These are phyloP conservation scores for Perca fluviatilis DNA, from an alignment of 2,113 vertebrate species.

Conservation along the genomic window DNA sequence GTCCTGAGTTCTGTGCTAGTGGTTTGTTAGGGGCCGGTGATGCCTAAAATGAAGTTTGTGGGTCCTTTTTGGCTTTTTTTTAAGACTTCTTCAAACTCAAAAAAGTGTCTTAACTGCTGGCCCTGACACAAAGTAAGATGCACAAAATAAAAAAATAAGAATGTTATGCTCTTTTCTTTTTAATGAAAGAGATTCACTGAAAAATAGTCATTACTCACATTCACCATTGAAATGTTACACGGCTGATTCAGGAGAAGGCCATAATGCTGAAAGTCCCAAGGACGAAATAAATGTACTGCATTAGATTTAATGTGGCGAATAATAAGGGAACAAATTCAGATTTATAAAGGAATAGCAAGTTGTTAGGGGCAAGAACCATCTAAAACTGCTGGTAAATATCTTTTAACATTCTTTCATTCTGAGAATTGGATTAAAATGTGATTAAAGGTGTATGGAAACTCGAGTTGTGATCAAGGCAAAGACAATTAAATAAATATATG, in stretches of 20 bases:
- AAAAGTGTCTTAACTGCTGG: neutral
- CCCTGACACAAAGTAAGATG: neutral
- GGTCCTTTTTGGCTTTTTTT: neutral
- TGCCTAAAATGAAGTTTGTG: no score
- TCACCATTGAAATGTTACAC: neutral
- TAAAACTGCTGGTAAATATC: neutral
- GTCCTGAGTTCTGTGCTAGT: no score
- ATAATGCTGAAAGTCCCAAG: constrained; percentile 15
- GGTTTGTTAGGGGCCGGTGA: neutral
- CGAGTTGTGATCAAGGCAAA: constrained; percentile 3
- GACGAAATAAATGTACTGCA: neutral
- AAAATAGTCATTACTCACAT: neutral
- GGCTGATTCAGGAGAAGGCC: constrained; percentile 6
- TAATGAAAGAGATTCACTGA: constrained; percentile 3
- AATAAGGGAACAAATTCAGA: constrained; percentile 1
- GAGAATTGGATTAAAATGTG: constrained; percentile 7
- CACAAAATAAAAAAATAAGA: neutral
- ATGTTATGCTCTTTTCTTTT: neutral
- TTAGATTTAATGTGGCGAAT: neutral
- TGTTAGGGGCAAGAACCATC: neutral
- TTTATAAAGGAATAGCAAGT: constrained; percentile 10
- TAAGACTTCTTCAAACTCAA: neutral
- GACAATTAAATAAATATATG: neutral
- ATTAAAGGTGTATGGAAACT: constrained; percentile 10
- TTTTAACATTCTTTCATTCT: constrained; percentile 19